Evolutionary conservation across 1,140 invertebrate species (phyloP), one percentile per base, ranked within the genome.

Genomic region (Varroa destructor): DNA sequence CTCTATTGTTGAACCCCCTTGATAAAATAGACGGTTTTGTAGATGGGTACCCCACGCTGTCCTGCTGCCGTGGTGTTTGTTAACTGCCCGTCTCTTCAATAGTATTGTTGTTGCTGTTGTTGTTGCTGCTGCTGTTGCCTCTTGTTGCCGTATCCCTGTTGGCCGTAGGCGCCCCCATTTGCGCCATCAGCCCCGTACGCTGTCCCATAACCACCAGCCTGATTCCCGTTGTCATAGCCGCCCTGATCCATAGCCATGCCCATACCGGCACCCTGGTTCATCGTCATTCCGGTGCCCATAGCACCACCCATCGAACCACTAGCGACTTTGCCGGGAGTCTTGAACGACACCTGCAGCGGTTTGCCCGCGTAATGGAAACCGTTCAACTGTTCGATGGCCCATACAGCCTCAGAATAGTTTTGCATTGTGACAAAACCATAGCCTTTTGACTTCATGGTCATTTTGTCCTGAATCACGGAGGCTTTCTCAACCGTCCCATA

Each of bases 361-460:
- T 77, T 77, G n/a, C 79, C 80, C 58, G 77, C 76, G 72, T 75
- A 79, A 54, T 75, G 76, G 46, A 77, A 79, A 3, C 80, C 80
- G 77, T 82, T 80, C 58, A 81, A 74, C 55, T 75, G 75, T 43
- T 79, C 75, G 71, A 82, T 81, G 10, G 80, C 81, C 71, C 78
- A 77, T 40, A 79, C 74, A 40, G 81, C 81, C 72, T 82, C 80
- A 40, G 79, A 76, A 73, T 79, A 78, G 73, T 78, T 80, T 37
- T 78, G 75, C 81, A 82, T 82, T 37, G 81, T 82, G 5, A 82
- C 81, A 77, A 82, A 82, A 5, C 80, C 81, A 77, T 77, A 82
- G 25, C 80, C 80, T 75, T 81, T 82, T 72, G 79, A 77, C 56
- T 77, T 73, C 64, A 76, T 76, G 64, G 79, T 78, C 51, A 75